Evolutionary conservation across 2,113 vertebrate genomes (phyloP), one percentile per base, ranked within the genome.

Genomic region (Brachyistius frenatus): DNA sequence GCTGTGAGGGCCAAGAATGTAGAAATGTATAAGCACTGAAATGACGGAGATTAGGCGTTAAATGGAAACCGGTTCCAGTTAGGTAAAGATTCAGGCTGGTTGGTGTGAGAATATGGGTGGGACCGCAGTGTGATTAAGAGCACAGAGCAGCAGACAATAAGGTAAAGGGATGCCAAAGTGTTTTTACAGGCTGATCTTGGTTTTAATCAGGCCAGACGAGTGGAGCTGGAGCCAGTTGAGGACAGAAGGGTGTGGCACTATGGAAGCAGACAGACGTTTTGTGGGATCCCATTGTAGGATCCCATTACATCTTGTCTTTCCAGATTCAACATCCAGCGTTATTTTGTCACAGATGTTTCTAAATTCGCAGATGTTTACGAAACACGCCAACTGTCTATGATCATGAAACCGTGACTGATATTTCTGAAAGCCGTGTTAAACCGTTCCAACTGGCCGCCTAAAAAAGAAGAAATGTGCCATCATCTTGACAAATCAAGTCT

Each of bases 171-270:
- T 52, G 50, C 73, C 61, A 14, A 14, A 54, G 52, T 73, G 74
- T 64, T 78, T 62, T 35, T 30, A 39, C 58, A 72, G 55, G 30
- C 35, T 41, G 33, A 76, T 9, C 23, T 16, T 35, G 57, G 23
- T 76, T 76, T 63, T 46, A 47, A 66, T 66, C 32, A n/a, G 49
- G 14, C 32, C 5, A 23, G 23, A 23, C 23, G 8, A 33, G 36
- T 37, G 33, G n/a, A 30, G 46, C 49, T 39, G n/a, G 13, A 60
- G 52, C 54, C 65, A 67, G 46, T 74, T 47, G 49, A 83, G 57
- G 46, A 76, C 36, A 5, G 53, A 32, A 67, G 89, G 86, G 80
- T 39, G 82, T 47, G 85, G 83, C n/a, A 33, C 7, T 57, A n/a
- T 47, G 41, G 46, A 58, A 57, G 64, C 56, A 69, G 71, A 65